Evolutionary conservation across 1,140 invertebrate genomes (phyloP), one percentile per base, ranked within the genome.

Genomic region (Leguminivora glycinivorella): DNA sequence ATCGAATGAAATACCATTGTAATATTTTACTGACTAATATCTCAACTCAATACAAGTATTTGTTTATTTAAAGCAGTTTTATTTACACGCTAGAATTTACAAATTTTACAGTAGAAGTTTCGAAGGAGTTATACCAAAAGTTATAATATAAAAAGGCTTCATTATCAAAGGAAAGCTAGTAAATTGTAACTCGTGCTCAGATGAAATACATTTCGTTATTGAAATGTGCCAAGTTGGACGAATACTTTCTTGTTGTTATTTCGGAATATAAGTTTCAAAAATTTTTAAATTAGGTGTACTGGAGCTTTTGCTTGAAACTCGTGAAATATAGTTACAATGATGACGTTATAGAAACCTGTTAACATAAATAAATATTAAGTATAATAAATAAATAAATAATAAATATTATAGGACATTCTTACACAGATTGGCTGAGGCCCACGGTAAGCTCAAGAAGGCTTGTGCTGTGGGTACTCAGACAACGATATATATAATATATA

Each of bases 201-300:
- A 31, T 60, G 58, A 31, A 60, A 60, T 60, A 60, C 26, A 60
- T 60, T 63, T 63, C 34, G 58, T 63, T 63, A 60, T 26, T 63
- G 25, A 31, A 63, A 63, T 63, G 58, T 31, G n/a, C 26, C 22
- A 34, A 63, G 58, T 63, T 63, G 26, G 58, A 63, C 58, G 26
- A 5, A 7, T 63, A 63, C n/a, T 19, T 63, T 22, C 4, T 63
- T 17, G 14, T 63, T 29, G 14, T 22, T 52, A 25, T 31, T 26
- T 60, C 25, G 31, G 14, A 29, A 22, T n/a, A 63, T 26, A n/a
- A 29, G 17, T 31, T 63, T 63, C 24, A 29, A 4, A 29, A 31
- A 31, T 34, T 63, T n/a, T n/a, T 26, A 29, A 34, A 31, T 29
- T 29, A n/a, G n/a, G n/a, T n/a, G n/a, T 52, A 19, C n/a, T 19